Evolutionary conservation across 1,140 invertebrate species (phyloP).

Genomic region (Papilio aristodemus): DNA sequence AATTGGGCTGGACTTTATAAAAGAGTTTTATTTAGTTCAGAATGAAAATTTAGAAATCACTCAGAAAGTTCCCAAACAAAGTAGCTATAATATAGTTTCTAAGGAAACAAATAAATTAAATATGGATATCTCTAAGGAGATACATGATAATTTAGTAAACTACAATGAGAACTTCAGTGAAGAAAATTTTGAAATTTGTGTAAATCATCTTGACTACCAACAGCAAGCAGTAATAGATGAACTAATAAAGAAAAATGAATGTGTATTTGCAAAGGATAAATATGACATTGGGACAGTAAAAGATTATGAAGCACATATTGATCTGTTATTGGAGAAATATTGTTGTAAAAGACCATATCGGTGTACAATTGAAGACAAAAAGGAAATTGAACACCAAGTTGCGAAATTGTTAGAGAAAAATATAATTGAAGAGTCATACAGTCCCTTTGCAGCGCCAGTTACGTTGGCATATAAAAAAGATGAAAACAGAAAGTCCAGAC

Average conservation of each 20-base stretch:
- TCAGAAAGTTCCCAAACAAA: constrained; percentile 28
- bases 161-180: constrained; percentile 30
- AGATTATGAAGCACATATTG: constrained; percentile 32
- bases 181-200: constrained; percentile 30
- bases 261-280: constrained; percentile 23
- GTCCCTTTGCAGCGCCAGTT: not conserved
- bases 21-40: constrained; percentile 38
- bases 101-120: not conserved
- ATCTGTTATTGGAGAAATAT: constrained; percentile 20
- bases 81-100: constrained; percentile 18
- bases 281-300: constrained; percentile 23
- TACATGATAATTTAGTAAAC: constrained; percentile 33
- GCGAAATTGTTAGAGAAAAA: constrained; percentile 21
- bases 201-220: constrained; percentile 34
- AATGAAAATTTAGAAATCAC: constrained; percentile 33
- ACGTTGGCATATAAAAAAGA: constrained; percentile 13
- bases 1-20: constrained; percentile 42
- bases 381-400: constrained; percentile 26
- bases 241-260: constrained; percentile 29
- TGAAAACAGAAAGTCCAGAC: not conserved
- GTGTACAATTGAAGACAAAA: constrained; percentile 21
- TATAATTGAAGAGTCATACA: constrained; percentile 8
- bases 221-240: constrained; percentile 33
- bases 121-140: constrained; percentile 5
- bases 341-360: constrained; percentile 24